A percentile compares a stretch with the other conserved stretches of the same genome.
phyloP scores from a whole-genome alignment of 37 sponge, comb jelly and placozoan genomes.

The Haliclona indistincta region DNA sequence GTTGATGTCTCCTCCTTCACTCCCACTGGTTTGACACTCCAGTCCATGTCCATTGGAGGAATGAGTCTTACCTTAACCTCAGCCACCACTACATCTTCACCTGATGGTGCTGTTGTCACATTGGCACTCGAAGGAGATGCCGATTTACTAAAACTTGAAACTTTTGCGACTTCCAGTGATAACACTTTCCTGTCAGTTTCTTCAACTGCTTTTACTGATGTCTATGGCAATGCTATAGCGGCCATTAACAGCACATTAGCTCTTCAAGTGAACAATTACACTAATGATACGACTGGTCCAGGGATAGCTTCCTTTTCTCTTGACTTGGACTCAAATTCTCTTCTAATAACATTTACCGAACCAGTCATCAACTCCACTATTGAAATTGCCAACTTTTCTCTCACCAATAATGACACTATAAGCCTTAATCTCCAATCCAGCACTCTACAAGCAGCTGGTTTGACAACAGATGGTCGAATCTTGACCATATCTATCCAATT shows the following conservation, averaged over 20 bases:
- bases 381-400: slow-evolving; percentile 17
- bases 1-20: slow-evolving; percentile 49
- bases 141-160: slow-evolving; percentile 36
- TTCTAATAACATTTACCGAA: slow-evolving; percentile 83
- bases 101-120: slow-evolving; percentile 31
- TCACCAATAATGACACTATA: slow-evolving; percentile 30
- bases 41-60: slow-evolving; percentile 33
- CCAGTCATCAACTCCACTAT: slow-evolving; percentile 58
- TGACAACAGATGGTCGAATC: background rate
- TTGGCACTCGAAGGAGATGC: slow-evolving; percentile 53
- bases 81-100: background rate
- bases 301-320: slow-evolving; percentile 52
- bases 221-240: slow-evolving; percentile 15
- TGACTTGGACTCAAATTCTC: slow-evolving; percentile 60
- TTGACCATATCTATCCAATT: slow-evolving; percentile 36
- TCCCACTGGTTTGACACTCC: slow-evolving; percentile 46
- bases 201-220: slow-evolving; percentile 28
- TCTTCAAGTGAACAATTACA: slow-evolving; percentile 41
- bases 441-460: slow-evolving; percentile 24
- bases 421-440: slow-evolving; percentile 10
- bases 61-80: background rate
- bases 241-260: slow-evolving; percentile 29
- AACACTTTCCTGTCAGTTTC: slow-evolving; percentile 45
- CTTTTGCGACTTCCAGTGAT: slow-evolving; percentile 32
- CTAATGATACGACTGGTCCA: slow-evolving; percentile 63